Base-by-base conservation (phyloP, 2,888 invertebrate genomes). In the Drosophila siamana region DNA sequence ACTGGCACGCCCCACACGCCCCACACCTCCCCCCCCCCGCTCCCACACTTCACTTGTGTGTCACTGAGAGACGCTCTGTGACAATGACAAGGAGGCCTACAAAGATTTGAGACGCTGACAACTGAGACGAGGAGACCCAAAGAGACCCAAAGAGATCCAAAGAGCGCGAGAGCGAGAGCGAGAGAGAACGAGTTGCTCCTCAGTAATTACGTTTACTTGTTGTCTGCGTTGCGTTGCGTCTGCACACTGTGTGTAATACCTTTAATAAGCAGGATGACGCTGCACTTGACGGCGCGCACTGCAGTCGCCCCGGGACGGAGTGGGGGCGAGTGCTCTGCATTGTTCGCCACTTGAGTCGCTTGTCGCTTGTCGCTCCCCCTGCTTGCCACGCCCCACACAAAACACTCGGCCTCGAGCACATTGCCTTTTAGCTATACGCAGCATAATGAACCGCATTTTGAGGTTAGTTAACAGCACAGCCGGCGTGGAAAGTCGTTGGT, bases 221-320 rank as follows among this genome's bases (percentile, higher is more conserved):
- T 76, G 77, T 76, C 15, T 57, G n/a, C n/a, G 50, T 26, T 46
- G 63, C 9, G 28, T 11, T 28, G n/a, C n/a, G 6, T 26, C 26
- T 36, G 55, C n/a, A n/a, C n/a, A n/a, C n/a, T 26, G 30, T 52
- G 56, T 59, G 82, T 80, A 83, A 83, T 86, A 84, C 86, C 83
- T 86, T 80, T 83, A 83, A 86, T 84, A 84, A 83, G 83, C 85
- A 84, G 83, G 85, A 83, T 83, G 83, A 83, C 81, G 83, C 81
- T 83, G 83, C 87, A 86, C 86, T 83, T 77, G 81, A 80, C 60
- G 65, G 60, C 55, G 38, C 30, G 40, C 16, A 7, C 8, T 7
- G 30, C n/a, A 26, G 54, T 24, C 15, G 46, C 28, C 15, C n/a
- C n/a, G n/a, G n/a, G n/a, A n/a, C n/a, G 15, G 36, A 22, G 44